Evolutionary conservation across 1,140 invertebrate species (phyloP), one percentile per base, ranked within the genome.

Genomic region (Drosophila carrolli): DNA sequence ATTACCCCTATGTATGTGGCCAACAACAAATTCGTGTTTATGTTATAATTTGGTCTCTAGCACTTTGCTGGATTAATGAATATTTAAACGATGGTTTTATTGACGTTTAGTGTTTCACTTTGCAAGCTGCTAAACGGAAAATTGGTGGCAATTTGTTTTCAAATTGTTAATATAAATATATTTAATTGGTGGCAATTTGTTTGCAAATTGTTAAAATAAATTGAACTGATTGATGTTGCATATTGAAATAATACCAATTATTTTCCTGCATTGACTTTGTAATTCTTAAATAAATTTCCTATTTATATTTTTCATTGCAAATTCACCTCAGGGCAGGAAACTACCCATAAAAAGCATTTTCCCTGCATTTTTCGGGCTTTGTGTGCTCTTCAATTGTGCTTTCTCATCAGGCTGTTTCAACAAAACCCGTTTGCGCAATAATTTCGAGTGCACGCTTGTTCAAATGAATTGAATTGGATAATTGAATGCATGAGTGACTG

Each of bases 381-480:
- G 62, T 47, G 46, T 56, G 19, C 67, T 48, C 41, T 71, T 48
- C 43, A 70, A 50, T 71, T 71, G 48, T 10, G 65, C 14, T n/a
- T 19, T 13, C 68, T 72, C 68, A 72, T 72, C 68, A 72, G 38
- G 29, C 38, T 71, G 66, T 58, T 71, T 58, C 65, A 70, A 71
- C 67, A 58, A 70, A 70, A 35, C 23, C 65, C 46, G 63, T 43
- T 47, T 70, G 67, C 53, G 40, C 67, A 73, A 73, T 73, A 73
- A 75, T 75, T 75, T 75, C 58, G 60, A 75, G 50, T 75, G 71
- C 59, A 75, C 61, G 72, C 65, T 53, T 72, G 68, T 75, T 75
- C 44, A 53, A 75, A 65, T 75, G 71, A 75, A 75, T 75, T 75
- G 72, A 75, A 75, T 75, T 75, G 72, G 59, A 57, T 75, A 75